Evolutionary conservation across 92 coral and sea anemone species (phyloP).

Genomic region (Muricea muricata): DNA sequence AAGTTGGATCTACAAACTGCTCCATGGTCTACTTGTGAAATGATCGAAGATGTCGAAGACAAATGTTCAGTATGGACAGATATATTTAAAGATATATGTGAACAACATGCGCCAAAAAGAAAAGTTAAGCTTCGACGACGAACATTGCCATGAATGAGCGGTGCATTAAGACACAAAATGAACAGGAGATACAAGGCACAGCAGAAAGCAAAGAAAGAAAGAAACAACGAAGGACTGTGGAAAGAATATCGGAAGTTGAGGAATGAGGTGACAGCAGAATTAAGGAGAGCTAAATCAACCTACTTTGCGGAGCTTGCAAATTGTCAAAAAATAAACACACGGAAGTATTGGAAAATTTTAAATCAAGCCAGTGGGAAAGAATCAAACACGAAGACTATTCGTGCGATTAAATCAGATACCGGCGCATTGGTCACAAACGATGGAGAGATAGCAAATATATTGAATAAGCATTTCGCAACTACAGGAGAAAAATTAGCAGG

Average conservation of each 20-base stretch:
- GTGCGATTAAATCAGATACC: constrained; percentile 35
- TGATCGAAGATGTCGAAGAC: background rate
- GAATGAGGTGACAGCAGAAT: constrained; percentile 61
- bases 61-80: background rate
- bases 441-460: constrained; percentile 40
- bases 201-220: background rate
- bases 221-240: constrained; percentile 1
- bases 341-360: constrained; percentile 58
- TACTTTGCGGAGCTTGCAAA: constrained; percentile 46
- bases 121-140: constrained; percentile 5
- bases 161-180: constrained; percentile 26
- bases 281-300: constrained; percentile 46
- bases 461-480: constrained; percentile 53
- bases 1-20: constrained; percentile 29
- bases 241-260: constrained; percentile 46
- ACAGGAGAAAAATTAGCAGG: constrained; percentile 43
- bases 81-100: background rate
- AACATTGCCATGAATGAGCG: constrained; percentile 14
- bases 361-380: constrained; percentile 17
- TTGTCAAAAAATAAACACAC: constrained; percentile 35
- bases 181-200: constrained; percentile 14
- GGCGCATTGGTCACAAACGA: constrained; percentile 37
- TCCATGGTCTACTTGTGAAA: constrained; percentile 27
- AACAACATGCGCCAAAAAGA: background rate
- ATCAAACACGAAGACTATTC: constrained; percentile 9